A percentile compares a stretch with the other conserved stretches of the same genome.
phyloP scores from a whole-genome alignment of 2,888 invertebrate species.

The Phengaris arion region DNA sequence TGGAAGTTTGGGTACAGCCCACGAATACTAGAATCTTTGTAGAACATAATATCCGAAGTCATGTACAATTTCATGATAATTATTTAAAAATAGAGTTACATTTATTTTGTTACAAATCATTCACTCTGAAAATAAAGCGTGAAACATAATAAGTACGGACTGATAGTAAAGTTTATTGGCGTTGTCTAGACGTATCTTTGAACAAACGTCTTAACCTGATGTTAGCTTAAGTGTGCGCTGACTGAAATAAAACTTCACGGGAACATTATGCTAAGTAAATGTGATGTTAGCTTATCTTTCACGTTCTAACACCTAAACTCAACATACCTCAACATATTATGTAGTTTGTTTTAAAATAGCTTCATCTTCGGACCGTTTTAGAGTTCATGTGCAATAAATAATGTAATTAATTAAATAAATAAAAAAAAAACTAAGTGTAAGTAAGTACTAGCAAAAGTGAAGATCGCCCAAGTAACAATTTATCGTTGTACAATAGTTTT shows the following conservation, averaged over 20 bases:
- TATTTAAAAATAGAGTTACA: background rate
- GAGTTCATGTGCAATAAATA: background rate
- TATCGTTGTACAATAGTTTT: too few species aligned
- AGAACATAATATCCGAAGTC: too few species aligned
- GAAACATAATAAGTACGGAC: background rate
- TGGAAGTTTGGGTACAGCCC: too few species aligned
- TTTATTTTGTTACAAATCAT: background rate
- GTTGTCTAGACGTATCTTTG: conserved; percentile 3
- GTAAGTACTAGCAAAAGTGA: too few species aligned
- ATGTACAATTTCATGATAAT: too few species aligned
- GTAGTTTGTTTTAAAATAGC: background rate
- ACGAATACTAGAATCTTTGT: too few species aligned
- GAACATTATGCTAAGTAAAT: conserved; percentile 28
- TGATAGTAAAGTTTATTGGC: conserved; percentile 1
- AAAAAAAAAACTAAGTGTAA: too few species aligned
- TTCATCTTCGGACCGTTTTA: background rate
- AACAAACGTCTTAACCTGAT: background rate
- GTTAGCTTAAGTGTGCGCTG: conserved; percentile 18
- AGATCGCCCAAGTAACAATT: too few species aligned
- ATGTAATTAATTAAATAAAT: too few species aligned
- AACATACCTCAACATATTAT: conserved; percentile 11
- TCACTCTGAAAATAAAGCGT: background rate
- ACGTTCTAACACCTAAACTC: conserved; percentile 24
- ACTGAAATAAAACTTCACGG: conserved; percentile 16
- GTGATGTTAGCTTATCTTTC: conserved; percentile 25